Evolutionary conservation across 2,113 vertebrate genomes (phyloP).

Genomic region (Brevimyrus niger): DNA sequence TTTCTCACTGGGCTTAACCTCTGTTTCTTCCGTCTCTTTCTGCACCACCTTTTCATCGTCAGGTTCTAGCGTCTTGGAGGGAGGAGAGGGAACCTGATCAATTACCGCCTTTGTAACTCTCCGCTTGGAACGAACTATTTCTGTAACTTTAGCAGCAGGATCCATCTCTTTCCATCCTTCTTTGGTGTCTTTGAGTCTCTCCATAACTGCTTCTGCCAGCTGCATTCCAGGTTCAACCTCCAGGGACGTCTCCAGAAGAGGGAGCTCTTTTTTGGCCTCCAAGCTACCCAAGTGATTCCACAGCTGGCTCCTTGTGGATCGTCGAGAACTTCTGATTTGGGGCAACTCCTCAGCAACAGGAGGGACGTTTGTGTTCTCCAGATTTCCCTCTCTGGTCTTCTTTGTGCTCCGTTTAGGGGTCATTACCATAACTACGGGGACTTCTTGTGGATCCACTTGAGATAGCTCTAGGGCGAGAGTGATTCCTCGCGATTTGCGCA

Average conservation of each 20-base stretch:
- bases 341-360: slow-evolving; percentile 17
- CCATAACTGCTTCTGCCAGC: slow-evolving; percentile 54
- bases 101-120: slow-evolving; percentile 27
- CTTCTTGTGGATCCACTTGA: slow-evolving; percentile 50
- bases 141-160: slow-evolving; percentile 27
- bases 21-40: not conserved
- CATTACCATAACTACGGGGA: slow-evolving; percentile 28
- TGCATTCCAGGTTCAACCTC: slow-evolving; percentile 48
- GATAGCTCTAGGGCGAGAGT: slow-evolving; percentile 43
- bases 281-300: slow-evolving; percentile 46
- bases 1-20: not conserved
- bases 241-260: slow-evolving; percentile 43
- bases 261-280: slow-evolving; percentile 36
- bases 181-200: slow-evolving; percentile 51
- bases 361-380: slow-evolving; percentile 1
- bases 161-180: slow-evolving; percentile 25
- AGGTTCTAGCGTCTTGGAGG: not conserved
- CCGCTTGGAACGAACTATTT: slow-evolving; percentile 37
- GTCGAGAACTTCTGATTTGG: slow-evolving; percentile 25
- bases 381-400: slow-evolving; percentile 37
- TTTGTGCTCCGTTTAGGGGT: slow-evolving; percentile 51
- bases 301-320: slow-evolving; percentile 42
- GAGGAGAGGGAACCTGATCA: slow-evolving; percentile 14
- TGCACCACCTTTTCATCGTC: not conserved
- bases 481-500: slow-evolving; percentile 49